Evolutionary conservation across 2,113 vertebrate species (phyloP), one percentile per base, ranked within the genome.

Genomic region (Terrapene triunguis): DNA sequence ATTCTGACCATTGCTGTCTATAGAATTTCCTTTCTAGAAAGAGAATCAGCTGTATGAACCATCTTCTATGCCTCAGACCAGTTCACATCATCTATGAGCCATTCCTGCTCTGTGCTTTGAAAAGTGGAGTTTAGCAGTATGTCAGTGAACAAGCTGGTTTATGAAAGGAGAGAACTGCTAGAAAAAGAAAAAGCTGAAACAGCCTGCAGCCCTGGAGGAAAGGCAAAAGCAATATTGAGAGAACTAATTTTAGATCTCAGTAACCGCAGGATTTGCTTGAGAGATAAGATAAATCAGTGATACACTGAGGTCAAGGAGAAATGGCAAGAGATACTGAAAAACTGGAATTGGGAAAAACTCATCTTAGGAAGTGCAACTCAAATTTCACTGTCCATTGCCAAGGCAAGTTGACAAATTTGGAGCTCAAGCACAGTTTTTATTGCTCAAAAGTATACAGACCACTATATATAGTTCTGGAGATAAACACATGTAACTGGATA

Each of bases 101-200:
- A 86, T 85, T 95, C 88, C 84, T 88, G 87, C 82, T 94, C 44
- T 89, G 87, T 89, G 92, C 89, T 90, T 84, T 78, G 78, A 78
- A 95, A 92, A 16, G 1, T 1, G 93, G 93, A 95, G 87, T 89
- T 95, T 86, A 54, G 86, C 85, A 92, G 84, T 88, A 72, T 93
- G 89, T 96, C 95, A 96, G 93, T 87, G 88, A 95, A 85, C 97
- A 97, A 97, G 96, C 92, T 82, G 88, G 81, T 92, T 96, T 96
- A 95, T 80, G 93, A 97, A 84, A 89, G 54, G 38, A 95, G 79
- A 94, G 85, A 92, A 55, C 44, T 91, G 69, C 50, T 89, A 85
- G 84, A 90, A 95, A 92, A 93, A 91, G 84, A 91, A 93, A 88
- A 19, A 87, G 47, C 55, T 54, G 89, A 65, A 93, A 83, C 74